Conservation (phyloP, 2,888 invertebrate genomes). For the Eupithecia centaureata region DNA sequence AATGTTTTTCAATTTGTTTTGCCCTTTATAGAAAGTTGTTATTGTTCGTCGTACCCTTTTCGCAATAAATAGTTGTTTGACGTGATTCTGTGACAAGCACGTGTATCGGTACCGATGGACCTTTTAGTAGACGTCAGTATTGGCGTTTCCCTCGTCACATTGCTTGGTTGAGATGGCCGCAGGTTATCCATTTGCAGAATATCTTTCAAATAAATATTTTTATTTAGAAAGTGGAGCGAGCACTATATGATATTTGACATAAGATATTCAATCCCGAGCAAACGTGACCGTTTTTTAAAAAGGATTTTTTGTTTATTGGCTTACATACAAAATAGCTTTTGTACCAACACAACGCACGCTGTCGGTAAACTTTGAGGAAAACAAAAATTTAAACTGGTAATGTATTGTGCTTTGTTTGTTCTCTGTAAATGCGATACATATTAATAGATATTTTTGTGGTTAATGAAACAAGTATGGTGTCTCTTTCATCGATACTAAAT, state of each 20-base stretch:
- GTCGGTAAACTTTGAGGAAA: background rate
- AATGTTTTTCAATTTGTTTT: slow-evolving; percentile 23
- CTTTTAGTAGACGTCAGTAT: slow-evolving; percentile 24
- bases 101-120: slow-evolving; percentile 14
- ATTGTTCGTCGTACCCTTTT: slow-evolving; percentile 22
- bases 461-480: background rate
- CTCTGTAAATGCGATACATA: background rate
- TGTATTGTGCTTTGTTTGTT: background rate
- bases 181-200: slow-evolving; percentile 20
- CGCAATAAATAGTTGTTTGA: slow-evolving; percentile 21
- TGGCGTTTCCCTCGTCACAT: slow-evolving; percentile 22
- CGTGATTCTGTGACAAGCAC: slow-evolving; percentile 16
- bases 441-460: background rate
- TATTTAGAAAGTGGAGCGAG: slow-evolving; percentile 10
- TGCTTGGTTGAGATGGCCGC: slow-evolving; percentile 22
- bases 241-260: slow-evolving; percentile 10
- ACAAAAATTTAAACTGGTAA: background rate
- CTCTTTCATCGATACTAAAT: slow-evolving; percentile 10
- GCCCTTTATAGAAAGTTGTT: background rate
- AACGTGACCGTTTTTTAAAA: slow-evolving; percentile 10
- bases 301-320: background rate
- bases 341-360: background rate
- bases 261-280: slow-evolving; percentile 10
- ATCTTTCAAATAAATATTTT: slow-evolving; percentile 21
- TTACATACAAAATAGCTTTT: background rate